phyloP scores from a whole-genome alignment of 2,113 vertebrate genomes.

The Leuciscus idus region DNA sequence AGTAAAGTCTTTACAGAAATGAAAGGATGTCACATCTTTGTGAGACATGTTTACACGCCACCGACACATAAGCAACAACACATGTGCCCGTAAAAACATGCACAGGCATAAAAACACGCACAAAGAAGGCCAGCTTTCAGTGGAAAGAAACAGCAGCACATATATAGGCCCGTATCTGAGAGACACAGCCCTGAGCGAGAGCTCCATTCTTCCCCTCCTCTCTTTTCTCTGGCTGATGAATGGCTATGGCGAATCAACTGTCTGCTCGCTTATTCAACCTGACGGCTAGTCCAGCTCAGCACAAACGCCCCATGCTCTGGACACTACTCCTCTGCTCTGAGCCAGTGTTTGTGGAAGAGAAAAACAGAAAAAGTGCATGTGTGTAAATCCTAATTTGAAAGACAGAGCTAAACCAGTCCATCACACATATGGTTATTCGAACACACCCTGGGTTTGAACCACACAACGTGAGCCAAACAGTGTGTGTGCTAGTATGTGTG shows the following conservation, averaged over 20 bases:
- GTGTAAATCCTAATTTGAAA: constrained; percentile 49
- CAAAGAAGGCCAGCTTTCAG: constrained; percentile 5
- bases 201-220: constrained; percentile 68
- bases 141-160: constrained; percentile 57
- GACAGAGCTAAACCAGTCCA: neutral
- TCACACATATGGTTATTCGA: constrained; percentile 8
- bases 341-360: constrained; percentile 56
- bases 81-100: constrained; percentile 5
- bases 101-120: constrained; percentile 20
- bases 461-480: constrained; percentile 1
- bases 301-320: constrained; percentile 79
- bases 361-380: constrained; percentile 56
- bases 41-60: neutral
- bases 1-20: constrained; percentile 18
- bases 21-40: neutral
- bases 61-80: neutral
- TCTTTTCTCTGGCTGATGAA: constrained; percentile 82
- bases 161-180: constrained; percentile 64
- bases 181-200: constrained; percentile 73
- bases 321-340: constrained; percentile 69
- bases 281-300: constrained; percentile 82
- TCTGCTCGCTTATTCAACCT: constrained; percentile 80
- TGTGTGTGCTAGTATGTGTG: constrained; percentile 29
- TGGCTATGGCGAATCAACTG: constrained; percentile 82
- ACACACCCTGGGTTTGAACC: neutral